Evolutionary conservation across 2,113 vertebrate genomes (phyloP).

Genomic region (Origma solitaria): DNA sequence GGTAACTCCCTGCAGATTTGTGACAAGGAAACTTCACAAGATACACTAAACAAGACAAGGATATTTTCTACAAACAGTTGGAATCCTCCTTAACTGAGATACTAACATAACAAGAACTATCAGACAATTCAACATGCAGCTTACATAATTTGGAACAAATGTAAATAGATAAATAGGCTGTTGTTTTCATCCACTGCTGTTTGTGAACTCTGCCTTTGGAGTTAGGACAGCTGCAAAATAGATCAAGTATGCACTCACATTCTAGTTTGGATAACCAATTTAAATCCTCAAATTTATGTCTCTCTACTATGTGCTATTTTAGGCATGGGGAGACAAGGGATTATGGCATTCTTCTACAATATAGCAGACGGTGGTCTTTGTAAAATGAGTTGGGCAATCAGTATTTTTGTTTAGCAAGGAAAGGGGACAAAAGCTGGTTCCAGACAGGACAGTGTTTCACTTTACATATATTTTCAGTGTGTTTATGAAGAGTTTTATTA

Average conservation of each 20-base stretch:
- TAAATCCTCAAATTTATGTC: not conserved
- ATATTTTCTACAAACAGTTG: not conserved
- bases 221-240: not conserved
- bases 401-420: not conserved
- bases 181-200: not conserved
- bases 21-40: not conserved
- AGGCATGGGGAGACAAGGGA: not conserved
- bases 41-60: not conserved
- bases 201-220: not conserved
- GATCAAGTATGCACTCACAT: not conserved
- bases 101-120: not conserved
- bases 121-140: not conserved
- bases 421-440: not conserved
- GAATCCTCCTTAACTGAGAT: not conserved
- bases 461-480: not conserved
- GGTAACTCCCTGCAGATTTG: not conserved
- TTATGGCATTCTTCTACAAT: not conserved
- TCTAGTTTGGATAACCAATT: not conserved
- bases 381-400: not conserved
- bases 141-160: slow-evolving; percentile 1
- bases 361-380: not conserved
- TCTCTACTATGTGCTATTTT: not conserved
- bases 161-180: not conserved
- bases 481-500: not conserved
- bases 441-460: not conserved